Evolutionary conservation across 1,140 invertebrate species (phyloP).

Genomic region (Drosophila littoralis): DNA sequence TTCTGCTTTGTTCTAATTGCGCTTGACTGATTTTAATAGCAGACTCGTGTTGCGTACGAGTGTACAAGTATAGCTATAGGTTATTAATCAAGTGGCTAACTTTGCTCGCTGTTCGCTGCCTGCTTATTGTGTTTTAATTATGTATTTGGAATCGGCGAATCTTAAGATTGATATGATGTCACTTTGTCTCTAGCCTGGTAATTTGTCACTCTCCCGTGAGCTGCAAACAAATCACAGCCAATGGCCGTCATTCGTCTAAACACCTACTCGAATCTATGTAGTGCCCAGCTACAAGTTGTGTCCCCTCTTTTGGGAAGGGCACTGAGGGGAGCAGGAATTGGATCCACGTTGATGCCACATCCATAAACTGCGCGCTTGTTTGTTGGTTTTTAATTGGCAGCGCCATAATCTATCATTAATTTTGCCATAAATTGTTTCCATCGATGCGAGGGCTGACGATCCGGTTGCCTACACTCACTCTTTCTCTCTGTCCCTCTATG

Average conservation of each 20-base stretch:
- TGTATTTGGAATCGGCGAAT: slow-evolving; percentile 47
- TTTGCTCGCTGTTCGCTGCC: slow-evolving; percentile 22
- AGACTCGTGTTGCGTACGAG: slow-evolving; percentile 10
- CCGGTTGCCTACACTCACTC: slow-evolving; percentile 59
- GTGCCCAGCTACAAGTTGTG: slow-evolving; percentile 2
- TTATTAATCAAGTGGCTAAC: slow-evolving; percentile 72
- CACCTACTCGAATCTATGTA: slow-evolving; percentile 66
- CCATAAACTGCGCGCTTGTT: slow-evolving; percentile 78
- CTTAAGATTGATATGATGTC: slow-evolving; percentile 67
- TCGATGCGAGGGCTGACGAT: slow-evolving; percentile 78
- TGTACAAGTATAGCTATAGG: slow-evolving; percentile 37
- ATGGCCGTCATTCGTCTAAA: slow-evolving; percentile 70
- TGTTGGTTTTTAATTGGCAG: slow-evolving; percentile 83
- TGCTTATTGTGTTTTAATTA: slow-evolving; percentile 77
- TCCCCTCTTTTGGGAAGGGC: neutral
- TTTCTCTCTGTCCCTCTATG: slow-evolving; percentile 9
- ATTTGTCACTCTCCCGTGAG: slow-evolving; percentile 67
- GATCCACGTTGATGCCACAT: slow-evolving; percentile 43
- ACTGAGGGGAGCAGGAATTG: neutral
- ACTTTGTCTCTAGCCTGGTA: slow-evolving; percentile 42
- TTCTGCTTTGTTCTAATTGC: slow-evolving; percentile 77
- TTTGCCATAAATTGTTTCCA: slow-evolving; percentile 82
- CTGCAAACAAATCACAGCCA: slow-evolving; percentile 57
- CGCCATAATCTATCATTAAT: slow-evolving; percentile 83
- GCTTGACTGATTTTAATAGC: slow-evolving; percentile 79